phyloP scores from a whole-genome alignment of 2,888 invertebrate species.

The Diadromus collaris region DNA sequence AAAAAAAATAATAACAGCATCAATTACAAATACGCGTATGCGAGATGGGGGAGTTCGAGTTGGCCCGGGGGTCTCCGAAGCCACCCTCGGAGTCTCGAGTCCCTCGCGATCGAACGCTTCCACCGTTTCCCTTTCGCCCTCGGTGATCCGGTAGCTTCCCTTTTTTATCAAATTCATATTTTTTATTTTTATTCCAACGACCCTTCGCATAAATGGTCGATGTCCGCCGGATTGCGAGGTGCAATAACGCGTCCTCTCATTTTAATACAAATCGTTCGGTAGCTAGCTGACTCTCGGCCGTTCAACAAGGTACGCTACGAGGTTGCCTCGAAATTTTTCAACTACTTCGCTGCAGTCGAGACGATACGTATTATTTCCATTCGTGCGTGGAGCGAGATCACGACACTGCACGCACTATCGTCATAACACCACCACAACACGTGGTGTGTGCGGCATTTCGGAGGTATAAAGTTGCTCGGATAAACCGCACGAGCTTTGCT shows the following conservation, averaged over 20 bases:
- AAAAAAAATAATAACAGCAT: conserved; percentile 17
- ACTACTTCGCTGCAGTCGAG: background rate
- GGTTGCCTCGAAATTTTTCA: background rate
- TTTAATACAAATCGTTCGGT: conserved; percentile 78
- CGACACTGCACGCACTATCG: background rate
- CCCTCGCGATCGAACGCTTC: conserved; percentile 23
- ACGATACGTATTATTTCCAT: background rate
- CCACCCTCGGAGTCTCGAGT: background rate
- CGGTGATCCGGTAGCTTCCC: background rate
- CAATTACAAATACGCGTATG: conserved; percentile 43
- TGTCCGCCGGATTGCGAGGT: conserved; percentile 20
- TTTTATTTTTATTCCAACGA: conserved; percentile 27
- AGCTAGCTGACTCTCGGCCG: conserved; percentile 52
- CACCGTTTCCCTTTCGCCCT: conserved; percentile 22
- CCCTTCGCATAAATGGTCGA: conserved; percentile 35
- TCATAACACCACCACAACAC: background rate
- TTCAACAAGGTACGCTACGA: conserved; percentile 14
- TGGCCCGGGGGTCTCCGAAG: background rate
- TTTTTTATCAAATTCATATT: too few relatives aligned
- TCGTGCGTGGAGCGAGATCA: background rate
- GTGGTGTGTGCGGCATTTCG: background rate
- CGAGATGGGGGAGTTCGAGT: background rate
- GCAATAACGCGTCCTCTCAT: conserved; percentile 69
- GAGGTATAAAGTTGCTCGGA: background rate
- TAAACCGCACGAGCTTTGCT: conserved; percentile 8